A percentile compares a stretch with the other conserved stretches of the same genome.
phyloP scores from a whole-genome alignment of 2,888 invertebrate species.

The Gymnoscelis rufifasciata region DNA sequence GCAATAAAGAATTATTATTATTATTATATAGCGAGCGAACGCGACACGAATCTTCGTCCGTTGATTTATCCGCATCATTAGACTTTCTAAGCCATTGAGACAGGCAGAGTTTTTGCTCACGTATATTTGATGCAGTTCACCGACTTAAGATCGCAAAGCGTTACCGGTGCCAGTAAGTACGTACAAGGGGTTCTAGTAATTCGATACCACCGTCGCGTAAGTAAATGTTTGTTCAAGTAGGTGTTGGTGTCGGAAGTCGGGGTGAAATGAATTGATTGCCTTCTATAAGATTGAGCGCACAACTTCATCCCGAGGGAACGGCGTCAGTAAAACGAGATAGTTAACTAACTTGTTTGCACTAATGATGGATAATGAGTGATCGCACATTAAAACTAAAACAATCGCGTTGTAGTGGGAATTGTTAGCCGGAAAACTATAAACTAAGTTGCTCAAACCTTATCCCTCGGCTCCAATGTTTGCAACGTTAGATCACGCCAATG shows the following conservation, averaged over 20 bases:
- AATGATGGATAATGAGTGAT: slow-evolving; percentile 61
- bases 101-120: no score
- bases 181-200: neutral
- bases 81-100: no score
- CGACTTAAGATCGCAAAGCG: no score
- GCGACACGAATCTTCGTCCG: no score
- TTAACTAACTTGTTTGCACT: slow-evolving; percentile 57
- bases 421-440: neutral
- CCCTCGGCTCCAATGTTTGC: no score
- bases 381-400: slow-evolving; percentile 35
- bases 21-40: no score
- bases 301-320: slow-evolving; percentile 59
- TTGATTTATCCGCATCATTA: no score
- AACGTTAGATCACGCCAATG: no score
- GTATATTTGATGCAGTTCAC: no score
- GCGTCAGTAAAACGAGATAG: slow-evolving; percentile 45
- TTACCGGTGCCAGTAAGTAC: neutral
- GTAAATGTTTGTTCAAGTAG: slow-evolving; percentile 25
- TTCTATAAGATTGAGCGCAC: slow-evolving; percentile 56
- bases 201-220: slow-evolving; percentile 8
- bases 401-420: slow-evolving; percentile 17
- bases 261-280: slow-evolving; percentile 59
- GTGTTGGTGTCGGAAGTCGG: slow-evolving; percentile 51
- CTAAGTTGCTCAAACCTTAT: neutral
- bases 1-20: no score